These are phyloP conservation scores for Pelagia noctiluca DNA, from an alignment of 30 jellyfish, hydroid and myxozoan genomes.

Conservation along the genomic window DNA sequence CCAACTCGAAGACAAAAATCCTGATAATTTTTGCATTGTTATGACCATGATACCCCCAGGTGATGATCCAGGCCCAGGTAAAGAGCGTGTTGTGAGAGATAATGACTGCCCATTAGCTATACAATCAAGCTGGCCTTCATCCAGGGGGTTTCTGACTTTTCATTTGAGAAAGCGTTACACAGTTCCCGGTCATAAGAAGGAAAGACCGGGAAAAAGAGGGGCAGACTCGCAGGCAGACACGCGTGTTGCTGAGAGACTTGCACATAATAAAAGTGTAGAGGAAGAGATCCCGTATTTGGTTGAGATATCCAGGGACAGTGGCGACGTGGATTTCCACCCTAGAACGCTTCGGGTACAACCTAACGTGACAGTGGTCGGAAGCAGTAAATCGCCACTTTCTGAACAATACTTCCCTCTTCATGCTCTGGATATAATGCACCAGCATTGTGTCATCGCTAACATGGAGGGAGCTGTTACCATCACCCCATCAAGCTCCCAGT, in stretches of 20 bases:
- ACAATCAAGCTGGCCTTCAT: conserved; percentile 98
- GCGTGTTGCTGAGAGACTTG: conserved; percentile 63
- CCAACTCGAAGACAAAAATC: conserved; percentile 85
- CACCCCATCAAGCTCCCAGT: conserved; percentile 91
- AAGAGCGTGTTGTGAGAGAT: conserved; percentile 84
- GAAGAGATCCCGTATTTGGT: conserved; percentile 75
- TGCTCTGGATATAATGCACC: conserved; percentile 78
- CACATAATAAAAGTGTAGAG: conserved; percentile 52
- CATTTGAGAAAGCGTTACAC: conserved; percentile 79
- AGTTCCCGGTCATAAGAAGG: conserved; percentile 74
- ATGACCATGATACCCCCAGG: conserved; percentile 97
- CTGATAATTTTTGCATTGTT: conserved; percentile 88
- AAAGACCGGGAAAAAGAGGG: conserved; percentile 36
- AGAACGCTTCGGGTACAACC: conserved; percentile 67
- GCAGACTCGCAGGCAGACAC: conserved; percentile 41
- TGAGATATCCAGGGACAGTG: conserved; percentile 82
- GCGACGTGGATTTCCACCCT: conserved; percentile 67
- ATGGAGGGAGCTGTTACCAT: conserved; percentile 90
- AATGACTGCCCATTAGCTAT: conserved; percentile 95
- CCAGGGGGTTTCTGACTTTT: conserved; percentile 91
- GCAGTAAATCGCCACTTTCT: conserved; percentile 69
- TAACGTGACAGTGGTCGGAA: conserved; percentile 87
- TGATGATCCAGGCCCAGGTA: conserved; percentile 80
- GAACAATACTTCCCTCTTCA: conserved; percentile 84
- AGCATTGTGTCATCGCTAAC: conserved; percentile 90